Percentiles rank a stretch among this genome's conserved stretches.
Conservation (phyloP, 2,888 invertebrate species). For the Drosophila acutilabella region DNA sequence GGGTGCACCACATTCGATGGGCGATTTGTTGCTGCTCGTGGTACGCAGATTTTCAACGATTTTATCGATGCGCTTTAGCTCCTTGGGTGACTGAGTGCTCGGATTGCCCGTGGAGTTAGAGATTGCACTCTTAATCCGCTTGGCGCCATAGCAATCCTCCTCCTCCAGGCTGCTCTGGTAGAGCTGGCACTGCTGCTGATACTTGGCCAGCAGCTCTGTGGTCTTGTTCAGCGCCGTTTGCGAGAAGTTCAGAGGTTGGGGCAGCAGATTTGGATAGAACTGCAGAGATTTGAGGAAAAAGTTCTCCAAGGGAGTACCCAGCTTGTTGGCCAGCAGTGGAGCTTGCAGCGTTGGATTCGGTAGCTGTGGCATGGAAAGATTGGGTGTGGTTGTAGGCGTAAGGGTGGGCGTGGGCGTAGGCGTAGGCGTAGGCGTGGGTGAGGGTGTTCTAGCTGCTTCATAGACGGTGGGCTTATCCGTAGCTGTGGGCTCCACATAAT, state of each 20-base stretch:
- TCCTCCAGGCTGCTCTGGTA: slow-evolving; percentile 76
- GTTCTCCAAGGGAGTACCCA: slow-evolving; percentile 83
- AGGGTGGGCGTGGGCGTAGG: slow-evolving; percentile 55
- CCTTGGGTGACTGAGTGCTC: slow-evolving; percentile 73
- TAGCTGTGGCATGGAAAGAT: slow-evolving; percentile 55
- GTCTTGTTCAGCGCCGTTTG: slow-evolving; percentile 85
- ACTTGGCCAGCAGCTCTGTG: slow-evolving; percentile 83
- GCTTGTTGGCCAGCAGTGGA: slow-evolving; percentile 70
- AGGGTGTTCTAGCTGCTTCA: slow-evolving; percentile 59
- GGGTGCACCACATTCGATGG: slow-evolving; percentile 60
- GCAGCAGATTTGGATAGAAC: slow-evolving; percentile 84
- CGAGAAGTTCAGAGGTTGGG: slow-evolving; percentile 85
- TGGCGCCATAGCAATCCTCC: slow-evolving; percentile 67
- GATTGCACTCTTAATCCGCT: slow-evolving; percentile 64
- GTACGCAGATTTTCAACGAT: slow-evolving; percentile 83
- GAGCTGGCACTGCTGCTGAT: slow-evolving; percentile 84
- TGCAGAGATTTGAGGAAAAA: slow-evolving; percentile 85
- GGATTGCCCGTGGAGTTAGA: slow-evolving; percentile 8
- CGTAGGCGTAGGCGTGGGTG: slow-evolving; percentile 53
- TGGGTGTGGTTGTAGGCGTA: slow-evolving; percentile 54
- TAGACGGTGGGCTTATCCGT: slow-evolving; percentile 55
- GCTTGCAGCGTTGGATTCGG: slow-evolving; percentile 59
- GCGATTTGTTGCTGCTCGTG: slow-evolving; percentile 54
- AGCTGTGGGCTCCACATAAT: slow-evolving; percentile 48
- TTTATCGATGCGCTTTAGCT: slow-evolving; percentile 85